Base-by-base conservation (phyloP, 2,113 vertebrate genomes). In the Hyla sarda region DNA sequence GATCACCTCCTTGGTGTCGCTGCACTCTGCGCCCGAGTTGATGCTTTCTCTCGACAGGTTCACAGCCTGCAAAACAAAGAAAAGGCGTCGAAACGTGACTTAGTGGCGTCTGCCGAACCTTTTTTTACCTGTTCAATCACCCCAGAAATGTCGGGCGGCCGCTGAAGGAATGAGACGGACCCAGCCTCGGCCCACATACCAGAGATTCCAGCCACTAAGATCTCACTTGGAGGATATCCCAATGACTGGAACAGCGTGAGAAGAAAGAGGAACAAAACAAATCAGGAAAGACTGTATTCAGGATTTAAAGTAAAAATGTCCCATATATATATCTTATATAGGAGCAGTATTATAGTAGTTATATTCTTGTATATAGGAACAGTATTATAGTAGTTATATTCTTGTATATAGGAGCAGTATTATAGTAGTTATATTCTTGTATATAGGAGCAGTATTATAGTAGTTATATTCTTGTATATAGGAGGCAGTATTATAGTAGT, bases 31-130 rank as follows among this genome's bases (percentile, higher is more conserved):
- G 72, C 82, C 86, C 86, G 90, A 89, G 58, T 90, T 87, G 14
- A 90, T 76, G 58, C 89, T 92, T 69, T 91, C 95, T 87, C 88
- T 93, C 65, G 94, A 91, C 88, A 94, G 87, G 78, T 89, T 90
- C 21, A 95, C 93, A 60, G 92, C 88, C 97, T 98, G 90, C 56
- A 90, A 91, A 78, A 34, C 32, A 45, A 60, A 87, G 87, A 87
- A n/a, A n/a, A n/a, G n/a, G n/a, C n/a, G n/a, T 48, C 23, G 91
- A 81, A 25, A 47, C 4, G 6, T 1, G 32, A 58, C 1, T 37
- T 34, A 21, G 4, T 82, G 81, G 62, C 17, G 62, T 32, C 41
- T 23, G 1, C 19, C 52, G 14, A 69, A 81, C 78, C 78, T 32
- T 50, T n/a, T n/a, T n/a, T 54, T 71, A 54, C 62, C 81, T 82